Evolutionary conservation across 1,140 invertebrate species (phyloP), one percentile per base, ranked within the genome.

Genomic region (Hycleus cichorii): DNA sequence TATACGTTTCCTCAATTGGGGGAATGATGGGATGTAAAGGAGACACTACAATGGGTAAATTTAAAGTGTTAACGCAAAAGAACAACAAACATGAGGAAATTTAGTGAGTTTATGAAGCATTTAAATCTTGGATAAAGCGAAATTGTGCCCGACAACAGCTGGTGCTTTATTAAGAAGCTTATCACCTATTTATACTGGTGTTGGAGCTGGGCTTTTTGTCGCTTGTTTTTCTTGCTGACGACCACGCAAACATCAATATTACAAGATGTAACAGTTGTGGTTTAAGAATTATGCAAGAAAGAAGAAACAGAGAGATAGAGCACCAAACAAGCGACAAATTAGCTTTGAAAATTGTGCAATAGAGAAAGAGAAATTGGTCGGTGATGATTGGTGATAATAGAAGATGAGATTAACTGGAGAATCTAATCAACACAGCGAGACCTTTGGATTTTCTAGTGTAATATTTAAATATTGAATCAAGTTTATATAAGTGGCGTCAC

Each of bases 81-180:
- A 32, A 32, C 7, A 32, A 32, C 6, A 8, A 42, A 42, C 4
- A 9, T 7, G 40, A 42, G 40, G 4, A 42, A 42, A 42, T n/a
- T n/a, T n/a, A 42, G 9, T n/a, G 40, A 42, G 5, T 47, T 46
- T 39, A 55, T 39, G 44, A 60, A 64, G 63, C 60, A 44, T 46
- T 59, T 59, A 59, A 62, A 64, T 57, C 60, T 57, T 47, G 57
- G 51, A 57, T 51, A 62, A 59, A 62, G 51, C 62, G 62, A 51
- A 56, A 66, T 56, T 66, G 64, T 64, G 64, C 64, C 58, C 26
- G 47, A 52, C 45, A 66, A 62, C 57, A 57, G 56, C 59, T 61
- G 54, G 64, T 66, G 64, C 64, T 63, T 43, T 60, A 58, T 59
- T 60, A 60, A 58, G 42, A 57, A 60, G 47, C 58, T 63, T 60